phyloP scores from a whole-genome alignment of 1,140 invertebrate species.

The Paraescarpia echinospica region DNA sequence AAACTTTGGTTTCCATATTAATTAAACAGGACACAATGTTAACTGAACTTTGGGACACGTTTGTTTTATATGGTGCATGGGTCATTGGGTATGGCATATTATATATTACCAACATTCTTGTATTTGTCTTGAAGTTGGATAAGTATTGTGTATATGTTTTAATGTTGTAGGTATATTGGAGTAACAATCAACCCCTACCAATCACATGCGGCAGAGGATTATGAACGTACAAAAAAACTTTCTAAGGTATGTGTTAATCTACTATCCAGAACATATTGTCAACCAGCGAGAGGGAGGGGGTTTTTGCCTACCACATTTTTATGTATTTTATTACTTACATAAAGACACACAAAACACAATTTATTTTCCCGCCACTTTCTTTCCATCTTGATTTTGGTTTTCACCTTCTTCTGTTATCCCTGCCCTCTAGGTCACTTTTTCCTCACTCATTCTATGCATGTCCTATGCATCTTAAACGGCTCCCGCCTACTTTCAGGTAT shows the following conservation, averaged over 20 bases:
- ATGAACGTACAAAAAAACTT: slow-evolving; percentile 43
- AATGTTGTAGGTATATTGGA: slow-evolving; percentile 44
- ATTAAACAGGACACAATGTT: neutral
- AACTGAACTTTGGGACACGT: neutral
- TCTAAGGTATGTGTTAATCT: slow-evolving; percentile 36
- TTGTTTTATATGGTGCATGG: neutral
- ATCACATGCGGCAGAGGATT: slow-evolving; percentile 43
- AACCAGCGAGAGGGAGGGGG: too few species aligned
- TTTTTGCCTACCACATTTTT: neutral
- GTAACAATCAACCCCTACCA: slow-evolving; percentile 53
- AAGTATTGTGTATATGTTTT: neutral
- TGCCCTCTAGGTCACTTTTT: neutral
- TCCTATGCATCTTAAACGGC: too few species aligned
- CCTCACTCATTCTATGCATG: too few species aligned
- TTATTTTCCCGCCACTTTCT: too few species aligned
- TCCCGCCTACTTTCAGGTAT: too few species aligned
- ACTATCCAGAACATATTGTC: too few species aligned
- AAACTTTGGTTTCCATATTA: neutral
- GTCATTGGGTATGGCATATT: too few species aligned
- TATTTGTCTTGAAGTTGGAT: neutral
- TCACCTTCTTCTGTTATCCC: too few species aligned
- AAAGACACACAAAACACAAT: too few species aligned
- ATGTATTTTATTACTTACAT: too few species aligned
- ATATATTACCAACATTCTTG: too few species aligned
- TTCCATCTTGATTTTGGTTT: too few species aligned